These are phyloP conservation scores for Nephrotoma flavescens DNA, from an alignment of 2,888 invertebrate species.

Conservation along the genomic window DNA sequence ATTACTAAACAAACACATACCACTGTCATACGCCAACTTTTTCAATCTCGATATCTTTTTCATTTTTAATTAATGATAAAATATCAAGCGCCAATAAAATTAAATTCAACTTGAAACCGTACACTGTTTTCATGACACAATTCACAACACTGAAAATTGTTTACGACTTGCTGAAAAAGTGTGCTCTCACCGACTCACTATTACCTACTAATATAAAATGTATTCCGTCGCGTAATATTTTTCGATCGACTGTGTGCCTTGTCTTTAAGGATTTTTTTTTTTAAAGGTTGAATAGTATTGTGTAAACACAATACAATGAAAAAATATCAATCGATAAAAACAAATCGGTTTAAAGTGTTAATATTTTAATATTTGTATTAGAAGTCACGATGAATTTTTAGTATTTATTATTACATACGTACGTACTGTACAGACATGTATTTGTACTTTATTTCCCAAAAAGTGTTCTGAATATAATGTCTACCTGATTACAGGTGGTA, in stretches of 20 bases:
- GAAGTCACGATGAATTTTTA: not conserved
- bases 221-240: not conserved
- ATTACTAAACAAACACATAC: not conserved
- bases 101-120: not conserved
- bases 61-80: not conserved
- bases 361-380: not conserved
- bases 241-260: not conserved
- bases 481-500: no score
- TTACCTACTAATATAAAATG: not conserved
- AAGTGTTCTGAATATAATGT: no score
- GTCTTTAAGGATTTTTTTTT: not conserved
- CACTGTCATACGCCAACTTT: slow-evolving; percentile 4
- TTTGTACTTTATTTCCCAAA: no score
- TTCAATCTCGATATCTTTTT: not conserved
- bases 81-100: not conserved
- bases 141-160: not conserved
- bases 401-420: not conserved
- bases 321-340: not conserved
- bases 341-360: not conserved
- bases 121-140: not conserved
- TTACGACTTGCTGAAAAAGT: not conserved
- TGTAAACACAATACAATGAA: not conserved
- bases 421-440: not conserved
- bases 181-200: not conserved
- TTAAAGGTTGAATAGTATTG: not conserved